A percentile compares a stretch with the other conserved stretches of the same genome.
phyloP scores from a whole-genome alignment of 2,797 vertebrate species.

The Acanthis flammea region DNA sequence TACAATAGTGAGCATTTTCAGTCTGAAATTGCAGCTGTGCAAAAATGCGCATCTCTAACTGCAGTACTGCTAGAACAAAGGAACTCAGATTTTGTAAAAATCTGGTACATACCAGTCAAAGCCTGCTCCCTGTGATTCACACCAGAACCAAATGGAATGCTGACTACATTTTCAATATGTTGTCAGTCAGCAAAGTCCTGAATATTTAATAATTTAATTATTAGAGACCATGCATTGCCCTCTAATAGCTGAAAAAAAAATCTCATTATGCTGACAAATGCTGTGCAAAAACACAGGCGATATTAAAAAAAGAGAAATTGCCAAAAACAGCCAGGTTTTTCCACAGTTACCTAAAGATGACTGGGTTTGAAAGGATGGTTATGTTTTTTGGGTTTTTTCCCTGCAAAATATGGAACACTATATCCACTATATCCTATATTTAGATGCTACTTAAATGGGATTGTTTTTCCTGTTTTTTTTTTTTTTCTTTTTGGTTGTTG shows the following conservation, averaged over 20 bases:
- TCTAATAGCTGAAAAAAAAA: not conserved
- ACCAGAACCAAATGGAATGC: not conserved
- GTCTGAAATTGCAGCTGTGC: not conserved
- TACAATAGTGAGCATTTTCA: not conserved
- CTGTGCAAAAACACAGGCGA: not conserved
- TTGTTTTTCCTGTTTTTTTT: not conserved
- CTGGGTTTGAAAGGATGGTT: not conserved
- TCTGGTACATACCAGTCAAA: not conserved
- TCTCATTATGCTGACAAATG: slow-evolving; percentile 9
- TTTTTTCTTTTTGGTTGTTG: not conserved
- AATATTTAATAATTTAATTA: slow-evolving; percentile 54
- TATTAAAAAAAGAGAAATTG: not conserved
- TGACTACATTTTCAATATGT: not conserved
- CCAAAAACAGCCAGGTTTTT: not conserved
- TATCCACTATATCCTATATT: not conserved
- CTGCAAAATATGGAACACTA: not conserved
- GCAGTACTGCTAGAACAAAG: not conserved
- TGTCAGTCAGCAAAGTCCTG: slow-evolving; percentile 10
- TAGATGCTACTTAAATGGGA: not conserved
- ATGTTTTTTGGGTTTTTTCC: not conserved
- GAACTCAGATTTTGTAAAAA: not conserved
- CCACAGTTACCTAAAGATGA: not conserved
- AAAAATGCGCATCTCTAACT: not conserved
- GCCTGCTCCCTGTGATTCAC: not conserved
- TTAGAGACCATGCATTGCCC: not conserved